Evolutionary conservation across 1,140 invertebrate species (phyloP), one percentile per base, ranked within the genome.

Genomic region (Alviniconcha marisindica): DNA sequence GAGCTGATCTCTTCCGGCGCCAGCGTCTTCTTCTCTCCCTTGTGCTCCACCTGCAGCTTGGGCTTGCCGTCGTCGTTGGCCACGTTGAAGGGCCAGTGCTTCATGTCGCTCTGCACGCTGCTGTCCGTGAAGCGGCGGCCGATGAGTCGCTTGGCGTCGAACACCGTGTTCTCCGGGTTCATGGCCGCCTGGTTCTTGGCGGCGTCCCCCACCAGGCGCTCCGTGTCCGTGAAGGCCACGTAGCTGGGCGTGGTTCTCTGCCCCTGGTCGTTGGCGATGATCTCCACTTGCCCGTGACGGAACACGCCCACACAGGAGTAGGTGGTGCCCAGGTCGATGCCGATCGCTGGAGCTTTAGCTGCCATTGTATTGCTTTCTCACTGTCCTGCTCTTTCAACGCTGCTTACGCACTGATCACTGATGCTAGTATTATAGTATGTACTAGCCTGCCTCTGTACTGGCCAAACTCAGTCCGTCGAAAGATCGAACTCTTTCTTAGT

Each of bases 261-360:
- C 51, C 97, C 97, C 92, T 98, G 97, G 88, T 98, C 96, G 88
- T 98, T 98, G 69, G 97, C 96, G 77, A 98, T 97, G 87, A 98
- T 97, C 91, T 97, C 97, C 15, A 97, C 96, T 90, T 97, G 96
- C 60, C 96, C 96, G 90, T 97, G 93, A 88, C 94, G 93, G 88
- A 93, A 94, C 14, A 94, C 92, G 81, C 93, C 94, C 63, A 94
- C 94, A 86, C 93, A 92, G 21, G 93, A 94, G 85, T 94, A 94
- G 18, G 94, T 94, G 24, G 94, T 94, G 48, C 94, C 94, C 77
- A 94, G 86, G 89, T 94, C 94, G 84, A 94, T 94, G 78, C 94
- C 94, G 73, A 94, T 92, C 24, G 91, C 91, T 48, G 78, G 82
- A 28, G 48, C 71, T 81, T 84, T 24, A 14, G 51, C 24, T 54